Conservation (phyloP, 2,888 invertebrate species). For the Rhorus exstirpatorius region DNA sequence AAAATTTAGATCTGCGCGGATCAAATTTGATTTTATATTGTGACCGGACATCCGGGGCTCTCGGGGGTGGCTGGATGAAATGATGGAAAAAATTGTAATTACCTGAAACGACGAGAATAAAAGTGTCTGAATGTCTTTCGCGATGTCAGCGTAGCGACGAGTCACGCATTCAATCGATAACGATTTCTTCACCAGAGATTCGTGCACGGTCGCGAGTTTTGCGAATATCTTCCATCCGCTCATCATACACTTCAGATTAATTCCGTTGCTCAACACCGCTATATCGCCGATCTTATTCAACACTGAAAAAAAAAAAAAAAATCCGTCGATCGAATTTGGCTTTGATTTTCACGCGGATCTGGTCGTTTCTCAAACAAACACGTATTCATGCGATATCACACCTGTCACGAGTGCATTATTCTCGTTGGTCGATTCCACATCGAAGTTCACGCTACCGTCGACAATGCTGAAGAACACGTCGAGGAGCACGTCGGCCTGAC, state of each 20-base stretch:
- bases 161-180: slow-evolving; percentile 49
- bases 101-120: slow-evolving; percentile 53
- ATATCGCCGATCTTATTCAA: slow-evolving; percentile 78
- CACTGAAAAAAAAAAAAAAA: slow-evolving; percentile 73
- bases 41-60: too few species aligned
- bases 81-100: slow-evolving; percentile 23
- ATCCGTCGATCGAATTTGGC: neutral
- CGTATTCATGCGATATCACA: neutral
- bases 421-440: slow-evolving; percentile 51
- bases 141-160: slow-evolving; percentile 47
- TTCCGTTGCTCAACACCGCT: slow-evolving; percentile 75
- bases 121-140: slow-evolving; percentile 50
- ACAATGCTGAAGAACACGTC: slow-evolving; percentile 77
- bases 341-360: neutral
- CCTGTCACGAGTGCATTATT: slow-evolving; percentile 43
- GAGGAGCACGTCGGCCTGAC: slow-evolving; percentile 76
- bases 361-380: too few species aligned
- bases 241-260: slow-evolving; percentile 79
- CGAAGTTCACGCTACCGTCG: slow-evolving; percentile 76
- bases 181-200: slow-evolving; percentile 39
- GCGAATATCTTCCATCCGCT: slow-evolving; percentile 81
- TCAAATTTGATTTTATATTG: too few species aligned
- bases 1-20: too few species aligned
- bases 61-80: too few species aligned
- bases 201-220: slow-evolving; percentile 75